Conservation (phyloP, 1,140 invertebrate genomes). For the Batillaria attramentaria region DNA sequence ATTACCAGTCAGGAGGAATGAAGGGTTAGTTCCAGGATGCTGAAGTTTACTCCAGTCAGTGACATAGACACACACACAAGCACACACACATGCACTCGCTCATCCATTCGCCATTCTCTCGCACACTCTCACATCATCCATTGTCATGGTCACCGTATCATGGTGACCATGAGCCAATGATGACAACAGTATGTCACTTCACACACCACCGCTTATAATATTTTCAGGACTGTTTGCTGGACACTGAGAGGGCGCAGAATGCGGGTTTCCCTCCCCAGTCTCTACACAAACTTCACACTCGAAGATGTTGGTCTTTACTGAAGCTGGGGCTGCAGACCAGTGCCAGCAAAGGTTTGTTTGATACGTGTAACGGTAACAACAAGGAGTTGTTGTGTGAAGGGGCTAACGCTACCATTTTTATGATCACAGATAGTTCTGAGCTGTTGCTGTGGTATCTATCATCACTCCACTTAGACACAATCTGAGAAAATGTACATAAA, state of each 20-base stretch:
- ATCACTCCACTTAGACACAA: neutral
- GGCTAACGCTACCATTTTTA: neutral
- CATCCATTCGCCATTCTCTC: neutral
- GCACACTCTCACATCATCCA: neutral
- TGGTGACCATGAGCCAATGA: too few relatives aligned
- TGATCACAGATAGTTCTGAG: neutral
- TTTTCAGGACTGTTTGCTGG: conserved; percentile 67
- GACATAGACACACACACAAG: neutral
- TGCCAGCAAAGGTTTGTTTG: conserved; percentile 74
- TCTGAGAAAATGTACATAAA: neutral
- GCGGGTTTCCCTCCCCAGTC: conserved; percentile 79
- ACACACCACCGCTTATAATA: neutral
- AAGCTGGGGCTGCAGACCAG: conserved; percentile 80
- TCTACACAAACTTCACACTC: conserved; percentile 81
- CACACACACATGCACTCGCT: neutral
- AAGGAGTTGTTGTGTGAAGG: neutral
- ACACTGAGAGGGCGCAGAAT: conserved; percentile 79
- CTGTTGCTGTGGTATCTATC: neutral
- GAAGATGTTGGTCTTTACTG: conserved; percentile 82
- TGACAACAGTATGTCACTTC: neutral
- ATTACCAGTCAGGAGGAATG: too few relatives aligned
- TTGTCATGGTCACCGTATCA: too few relatives aligned
- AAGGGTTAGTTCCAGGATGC: too few relatives aligned
- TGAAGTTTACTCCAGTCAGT: neutral
- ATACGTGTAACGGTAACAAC: neutral